Evolutionary conservation across 2,113 vertebrate genomes (phyloP).

Genomic region (Varanus salvator): DNA sequence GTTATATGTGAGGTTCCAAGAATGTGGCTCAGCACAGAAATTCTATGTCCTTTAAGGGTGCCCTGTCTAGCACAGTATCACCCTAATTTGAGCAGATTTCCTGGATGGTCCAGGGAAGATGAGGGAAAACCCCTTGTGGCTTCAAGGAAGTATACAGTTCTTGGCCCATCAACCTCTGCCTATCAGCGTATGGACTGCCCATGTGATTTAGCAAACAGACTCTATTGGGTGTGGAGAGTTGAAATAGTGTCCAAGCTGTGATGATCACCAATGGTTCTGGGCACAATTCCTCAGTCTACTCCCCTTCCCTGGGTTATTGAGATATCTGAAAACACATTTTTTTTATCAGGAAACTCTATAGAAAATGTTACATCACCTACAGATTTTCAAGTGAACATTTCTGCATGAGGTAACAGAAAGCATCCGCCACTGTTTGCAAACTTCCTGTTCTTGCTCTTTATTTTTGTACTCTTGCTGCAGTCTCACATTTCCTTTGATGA

Average conservation of each 20-base stretch:
- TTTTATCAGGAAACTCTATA: not conserved
- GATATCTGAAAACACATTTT: not conserved
- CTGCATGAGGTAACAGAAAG: not conserved
- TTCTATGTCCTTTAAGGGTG: not conserved
- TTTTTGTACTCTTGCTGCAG: not conserved
- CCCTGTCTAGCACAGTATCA: not conserved
- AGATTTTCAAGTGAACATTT: not conserved
- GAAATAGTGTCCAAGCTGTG: not conserved
- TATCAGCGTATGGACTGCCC: no score
- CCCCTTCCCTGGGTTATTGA: not conserved
- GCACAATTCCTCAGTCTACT: not conserved
- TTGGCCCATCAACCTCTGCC: not conserved
- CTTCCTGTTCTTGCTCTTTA: not conserved
- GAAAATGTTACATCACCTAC: not conserved
- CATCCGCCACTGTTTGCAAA: not conserved
- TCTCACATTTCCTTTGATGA: constrained; percentile 5
- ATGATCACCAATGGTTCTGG: not conserved
- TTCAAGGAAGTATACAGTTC: not conserved
- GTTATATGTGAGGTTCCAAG: not conserved
- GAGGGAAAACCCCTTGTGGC: not conserved
- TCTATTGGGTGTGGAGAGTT: not conserved
- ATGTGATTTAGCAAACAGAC: not conserved
- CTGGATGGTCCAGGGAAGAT: not conserved
- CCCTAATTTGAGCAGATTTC: not conserved
- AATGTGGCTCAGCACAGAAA: not conserved